Base-by-base conservation (phyloP, 2,113 vertebrate genomes). In the Oryzias curvinotus region DNA sequence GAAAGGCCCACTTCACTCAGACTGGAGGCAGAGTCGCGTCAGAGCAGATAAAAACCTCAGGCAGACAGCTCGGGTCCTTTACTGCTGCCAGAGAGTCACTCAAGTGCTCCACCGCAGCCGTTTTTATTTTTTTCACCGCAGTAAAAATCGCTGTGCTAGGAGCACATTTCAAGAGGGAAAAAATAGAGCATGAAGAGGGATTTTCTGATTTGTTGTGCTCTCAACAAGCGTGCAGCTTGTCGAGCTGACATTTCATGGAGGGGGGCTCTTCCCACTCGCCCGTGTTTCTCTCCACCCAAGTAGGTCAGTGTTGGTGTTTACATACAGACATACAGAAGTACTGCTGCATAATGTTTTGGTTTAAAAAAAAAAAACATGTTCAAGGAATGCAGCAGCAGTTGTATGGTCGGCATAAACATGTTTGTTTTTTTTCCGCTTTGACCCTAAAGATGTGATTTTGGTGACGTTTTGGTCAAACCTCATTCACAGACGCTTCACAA, bases 141-240 rank as follows among this genome's bases (percentile, higher is more conserved):
- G 67, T 55, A 1, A 57, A 36, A 72, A 75, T 21, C 23, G 54
- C 68, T 47, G 68, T 68, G 62, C 44, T 58, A 46, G 75, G 55
- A 77, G 69, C 66, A 60, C 43, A 54, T 54, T 57, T 68, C 51
- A 57, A 68, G 75, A 75, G 79, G 66, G 42, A 42, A 57, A 36
- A 52, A 61, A 52, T 30, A 5, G 65, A 80, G 62, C 65, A 5
- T 46, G 66, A 52, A 68, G 81, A 65, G 70, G 59, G 60, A 21
- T 46, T 48, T 49, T 73, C 48, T 71, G 51, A 82, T 62, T 61
- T 41, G 42, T 62, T 53, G 19, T 19, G 58, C 55, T 52, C 59
- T 73, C 28, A 8, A 65, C 52, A 36, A 44, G 65, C 23, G 2
- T 21, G 4, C 30, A 16, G 62, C 30, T 61, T 30, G 44, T 49